Evolutionary conservation across 1,140 invertebrate genomes (phyloP), one percentile per base, ranked within the genome.

Genomic region (Aphaenogaster ashmeadi): DNA sequence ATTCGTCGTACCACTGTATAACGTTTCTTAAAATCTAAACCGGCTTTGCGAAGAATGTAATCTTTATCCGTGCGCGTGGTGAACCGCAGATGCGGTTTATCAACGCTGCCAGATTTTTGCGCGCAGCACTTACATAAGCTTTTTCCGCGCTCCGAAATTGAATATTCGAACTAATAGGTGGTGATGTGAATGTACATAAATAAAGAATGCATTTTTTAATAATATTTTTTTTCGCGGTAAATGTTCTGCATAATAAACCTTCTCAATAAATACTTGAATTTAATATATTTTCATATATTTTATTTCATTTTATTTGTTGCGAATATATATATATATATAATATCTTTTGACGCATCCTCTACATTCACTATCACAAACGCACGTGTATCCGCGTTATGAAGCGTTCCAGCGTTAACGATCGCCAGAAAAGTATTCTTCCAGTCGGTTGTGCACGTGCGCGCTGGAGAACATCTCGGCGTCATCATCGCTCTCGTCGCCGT

Each of bases 21-120:
- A 74, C 56, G 7, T 84, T 84, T 38, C 67, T 83, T 36, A 50
- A 81, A 58, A 72, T 62, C 44, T 75, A 84, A 84, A 75, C 69
- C 80, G 80, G 67, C 72, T 72, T 7, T 27, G 21, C 80, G 41
- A 84, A 38, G 80, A 84, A 75, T 84, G 62, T 75, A 84, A 84
- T 74, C 69, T 84, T 62, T 38, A 75, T 50, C 13, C 69, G 38
- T 38, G 47, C 58, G 52, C 79, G 66, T 62, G 41, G 69, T 38
- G 52, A 75, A 84, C 69, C 69, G 69, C 80, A 75, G 69, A 84
- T 84, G 80, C 69, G 69, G 69, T 84, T 84, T 84, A 84, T 84
- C 54, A 60, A 33, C 54, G 27, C 67, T 8, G 52, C 41, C n/a
- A 9, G 21, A 83, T 60, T 83, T 74, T 47, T 83, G 0, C 18